Evolutionary conservation across 2,797 vertebrate genomes (phyloP), one percentile per base, ranked within the genome.

Genomic region (Gila robusta): DNA sequence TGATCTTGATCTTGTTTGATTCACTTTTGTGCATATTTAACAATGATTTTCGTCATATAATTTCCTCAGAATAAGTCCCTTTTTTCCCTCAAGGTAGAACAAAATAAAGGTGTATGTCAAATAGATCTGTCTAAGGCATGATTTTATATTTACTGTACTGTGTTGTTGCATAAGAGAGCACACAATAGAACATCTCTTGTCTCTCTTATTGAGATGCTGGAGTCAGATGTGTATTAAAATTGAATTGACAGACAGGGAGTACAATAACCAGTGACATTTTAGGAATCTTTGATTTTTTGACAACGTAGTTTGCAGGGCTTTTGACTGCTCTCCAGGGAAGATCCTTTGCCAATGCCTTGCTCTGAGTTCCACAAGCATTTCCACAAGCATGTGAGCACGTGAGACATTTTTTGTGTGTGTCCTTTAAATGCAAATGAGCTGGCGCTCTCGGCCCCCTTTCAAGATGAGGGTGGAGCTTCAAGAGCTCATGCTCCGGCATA

Each of bases 241-340:
- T 90, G 89, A 93, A 94, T 93, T 93, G 94, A 94, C 93, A 93
- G 94, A 92, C 90, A 90, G 89, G 88, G 82, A 92, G 89, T 90
- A 91, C 90, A 92, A 95, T 95, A 94, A 91, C 91, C 93, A 92
- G 86, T 94, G 93, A 95, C 93, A 94, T 96, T 95, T 94, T 89
- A 87, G 79, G 84, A 94, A 93, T 84, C 86, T 93, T 94, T 93
- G 86, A 93, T 92, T 91, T 91, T 90, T 87, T 78, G 39, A 86
- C 85, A 79, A 71, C 54, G 88, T 88, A 92, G 80, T 91, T 89
- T 94, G 91, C 91, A 70, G 90, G 82, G 89, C 88, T 93, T 93
- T 91, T 89, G 91, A 90, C 88, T 85, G 82, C 59, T 85, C 87
- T 92, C 86, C 72, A 4, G 2, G 91, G 90, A 90, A 91, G 83